A percentile compares a stretch with the other conserved stretches of the same genome.
These are phyloP conservation scores for Andrena bicolor DNA, from an alignment of 2,888 invertebrate species.

Conservation along the genomic window DNA sequence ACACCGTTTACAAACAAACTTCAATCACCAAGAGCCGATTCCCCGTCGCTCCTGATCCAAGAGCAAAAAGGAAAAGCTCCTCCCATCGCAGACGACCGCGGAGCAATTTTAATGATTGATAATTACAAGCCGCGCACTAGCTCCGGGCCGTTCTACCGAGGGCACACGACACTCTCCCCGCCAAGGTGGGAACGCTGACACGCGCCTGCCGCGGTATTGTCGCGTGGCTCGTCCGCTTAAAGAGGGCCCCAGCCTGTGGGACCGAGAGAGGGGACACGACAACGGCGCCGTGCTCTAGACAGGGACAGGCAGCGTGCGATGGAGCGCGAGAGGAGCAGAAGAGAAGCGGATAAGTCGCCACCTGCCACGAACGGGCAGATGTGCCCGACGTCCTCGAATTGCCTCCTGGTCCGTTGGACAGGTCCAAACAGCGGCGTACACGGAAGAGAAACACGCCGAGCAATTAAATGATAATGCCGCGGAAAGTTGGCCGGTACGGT, in stretches of 20 bases:
- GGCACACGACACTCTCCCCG: conserved; percentile 54
- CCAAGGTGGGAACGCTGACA: conserved; percentile 68
- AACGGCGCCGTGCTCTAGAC: background rate
- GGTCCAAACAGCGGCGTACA: conserved; percentile 53
- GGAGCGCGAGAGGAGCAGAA: conserved; percentile 42
- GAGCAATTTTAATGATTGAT: conserved; percentile 61
- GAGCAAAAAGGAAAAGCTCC: background rate
- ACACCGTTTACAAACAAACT: background rate
- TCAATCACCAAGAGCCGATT: background rate
- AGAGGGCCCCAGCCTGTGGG: conserved; percentile 19
- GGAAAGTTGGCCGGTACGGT: conserved; percentile 37
- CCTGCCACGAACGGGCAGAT: conserved; percentile 83
- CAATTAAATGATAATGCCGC: conserved; percentile 63
- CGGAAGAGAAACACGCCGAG: conserved; percentile 57
- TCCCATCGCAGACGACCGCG: conserved; percentile 7
- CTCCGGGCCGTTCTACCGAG: conserved; percentile 42
- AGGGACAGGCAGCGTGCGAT: conserved; percentile 21
- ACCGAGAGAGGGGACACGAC: conserved; percentile 12
- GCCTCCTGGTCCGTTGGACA: conserved; percentile 72
- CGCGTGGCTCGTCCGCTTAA: conserved; percentile 70
- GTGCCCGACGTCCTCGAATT: conserved; percentile 76
- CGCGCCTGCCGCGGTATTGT: conserved; percentile 76
- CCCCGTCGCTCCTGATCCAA: background rate
- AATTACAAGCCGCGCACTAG: conserved; percentile 60
- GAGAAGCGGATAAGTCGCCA: conserved; percentile 79